Evolutionary conservation across 2,888 invertebrate species (phyloP), one percentile per base, ranked within the genome.

Genomic region (Luperina nickerlii): DNA sequence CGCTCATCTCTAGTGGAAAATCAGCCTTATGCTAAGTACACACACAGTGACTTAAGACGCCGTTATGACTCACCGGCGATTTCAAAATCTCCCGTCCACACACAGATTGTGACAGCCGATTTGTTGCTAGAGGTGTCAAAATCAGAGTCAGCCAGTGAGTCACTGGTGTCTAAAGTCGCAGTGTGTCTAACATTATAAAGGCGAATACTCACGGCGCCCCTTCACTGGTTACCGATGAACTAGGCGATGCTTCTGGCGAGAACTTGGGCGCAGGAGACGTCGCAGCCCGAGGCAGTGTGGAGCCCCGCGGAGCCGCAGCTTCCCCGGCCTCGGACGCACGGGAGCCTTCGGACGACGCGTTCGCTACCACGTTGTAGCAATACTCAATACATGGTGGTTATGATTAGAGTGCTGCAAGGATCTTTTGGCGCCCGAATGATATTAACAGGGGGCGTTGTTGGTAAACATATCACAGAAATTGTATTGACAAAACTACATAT

Each of bases 221-320:
- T 91, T 98, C 99, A 91, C 98, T 98, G 60, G 99, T 99, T 77
- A 98, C 98, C 77, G 98, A 98, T 86, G 98, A 98, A 92, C 98
- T 98, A 85, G 98, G 98, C 87, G 98, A 98, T 74, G 98, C 98
- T 90, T 98, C 98, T 62, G 98, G 98, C 78, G 98, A 98, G 95
- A 98, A 98, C 96, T 98, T 98, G 84, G 95, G 96, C 63, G 95
- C 95, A 4, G 96, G 96, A 42, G 96, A 95, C 1, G 96, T 95
- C 2, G 96, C 97, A 3, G 96, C 95, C 6, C 96, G 92, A 0
- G 96, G 97, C 72, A 96, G 88, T 4, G 96, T 96, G 70, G 96
- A 95, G 32, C 96, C 96, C 0, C 95, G 94, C 9, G 95, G 94
- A 8, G 96, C 96, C 70, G 94, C 96, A 62, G 95, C 95, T 88